Percentiles rank a stretch among this genome's conserved stretches.
Conservation (phyloP, 2,797 vertebrate species). For the Micropoecilia bifurca region DNA sequence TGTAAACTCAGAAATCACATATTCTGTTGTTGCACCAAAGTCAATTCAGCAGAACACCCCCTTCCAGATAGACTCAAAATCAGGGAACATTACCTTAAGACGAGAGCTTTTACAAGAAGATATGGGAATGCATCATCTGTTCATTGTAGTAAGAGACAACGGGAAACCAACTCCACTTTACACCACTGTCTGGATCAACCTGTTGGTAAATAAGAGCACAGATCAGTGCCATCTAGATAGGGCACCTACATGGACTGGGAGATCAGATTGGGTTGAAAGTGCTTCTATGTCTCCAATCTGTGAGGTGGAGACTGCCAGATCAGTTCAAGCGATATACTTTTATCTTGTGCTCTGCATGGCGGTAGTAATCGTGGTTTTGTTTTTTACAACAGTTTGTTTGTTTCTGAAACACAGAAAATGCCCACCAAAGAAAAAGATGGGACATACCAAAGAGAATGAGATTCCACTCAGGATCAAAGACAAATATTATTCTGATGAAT, state of each 20-base stretch:
- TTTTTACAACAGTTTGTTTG: constrained; percentile 60
- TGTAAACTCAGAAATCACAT: constrained; percentile 83
- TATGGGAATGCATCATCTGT: constrained; percentile 81
- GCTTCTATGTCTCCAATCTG: constrained; percentile 55
- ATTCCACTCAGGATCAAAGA: constrained; percentile 71
- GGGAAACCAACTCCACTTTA: constrained; percentile 82
- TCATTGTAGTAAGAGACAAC: constrained; percentile 80
- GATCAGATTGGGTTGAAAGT: constrained; percentile 35
- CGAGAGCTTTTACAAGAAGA: constrained; percentile 67
- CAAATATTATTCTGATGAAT: constrained; percentile 70
- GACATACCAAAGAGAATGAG: constrained; percentile 51
- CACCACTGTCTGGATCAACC: constrained; percentile 82
- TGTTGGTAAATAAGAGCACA: constrained; percentile 79
- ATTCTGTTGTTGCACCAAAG: constrained; percentile 64
- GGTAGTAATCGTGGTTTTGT: constrained; percentile 61
- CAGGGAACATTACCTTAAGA: constrained; percentile 80
- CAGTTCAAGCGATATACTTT: constrained; percentile 49
- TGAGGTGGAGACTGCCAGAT: constrained; percentile 39
- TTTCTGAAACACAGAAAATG: constrained; percentile 64
- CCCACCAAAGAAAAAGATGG: constrained; percentile 25
- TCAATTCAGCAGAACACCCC: constrained; percentile 57
- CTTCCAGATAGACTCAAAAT: constrained; percentile 77
- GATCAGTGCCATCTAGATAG: constrained; percentile 74
- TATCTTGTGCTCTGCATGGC: constrained; percentile 70
- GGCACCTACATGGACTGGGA: constrained; percentile 66